Evolutionary conservation across 2,888 invertebrate genomes (phyloP), one percentile per base, ranked within the genome.

Genomic region (Noctua fimbriata): DNA sequence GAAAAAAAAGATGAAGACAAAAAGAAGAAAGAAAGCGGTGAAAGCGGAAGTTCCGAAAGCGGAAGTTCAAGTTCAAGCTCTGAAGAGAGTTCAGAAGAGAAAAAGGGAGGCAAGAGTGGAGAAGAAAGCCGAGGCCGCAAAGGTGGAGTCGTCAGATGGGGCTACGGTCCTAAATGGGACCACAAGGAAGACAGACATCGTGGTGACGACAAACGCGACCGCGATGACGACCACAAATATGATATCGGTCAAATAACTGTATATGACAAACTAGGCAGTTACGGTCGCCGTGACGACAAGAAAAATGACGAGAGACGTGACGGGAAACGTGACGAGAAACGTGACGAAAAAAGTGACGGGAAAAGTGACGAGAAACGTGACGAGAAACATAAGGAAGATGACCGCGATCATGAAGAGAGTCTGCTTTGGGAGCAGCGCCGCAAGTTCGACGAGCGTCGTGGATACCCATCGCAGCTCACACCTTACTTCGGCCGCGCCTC

Each of bases 151-250:
- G 52, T 84, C 41, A 82, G 76, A 75, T 82, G 83, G 88, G 78
- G 81, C n/a, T 89, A 87, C 21, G 80, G 76, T 63, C 78, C 65
- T 58, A 67, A 80, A 52, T 79, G 85, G 87, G 78, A 88, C 41
- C 55, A 81, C 32, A 75, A 58, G 69, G 55, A 82, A 55, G 44
- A 67, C 60, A 71, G 55, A 58, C 47, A 78, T 32, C 72, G 28
- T 28, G 44, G 49, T 21, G 52, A 73, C 18, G 32, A 80, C 14
- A 77, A 52, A 72, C 78, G 41, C 28, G 36, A 63, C 12, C 55
- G 52, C 41, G 63, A 82, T n/a, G 66, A 82, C 16, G 66, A 78
- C 36, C 32, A 21, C n/a, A 67, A 71, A 63, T 69, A 79, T 69
- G 71, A 76, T 5, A 71, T 65, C 9, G 85, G 65, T 16, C 60